Evolutionary conservation across 2,797 vertebrate genomes (phyloP).

Genomic region (Dryobates pubescens): DNA sequence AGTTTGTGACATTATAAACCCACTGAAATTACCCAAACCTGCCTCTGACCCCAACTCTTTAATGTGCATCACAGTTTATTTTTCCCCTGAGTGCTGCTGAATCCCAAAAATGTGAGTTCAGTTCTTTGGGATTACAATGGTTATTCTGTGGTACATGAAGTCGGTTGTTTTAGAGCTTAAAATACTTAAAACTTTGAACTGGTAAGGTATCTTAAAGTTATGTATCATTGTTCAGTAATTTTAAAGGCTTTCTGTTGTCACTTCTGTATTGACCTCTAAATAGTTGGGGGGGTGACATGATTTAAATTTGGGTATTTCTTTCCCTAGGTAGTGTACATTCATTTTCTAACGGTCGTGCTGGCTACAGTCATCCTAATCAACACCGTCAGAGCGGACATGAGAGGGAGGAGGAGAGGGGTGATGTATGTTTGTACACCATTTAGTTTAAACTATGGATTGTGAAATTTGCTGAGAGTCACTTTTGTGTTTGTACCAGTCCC

Average conservation of each 20-base stretch:
- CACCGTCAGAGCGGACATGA: constrained; percentile 88
- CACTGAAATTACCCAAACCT: neutral
- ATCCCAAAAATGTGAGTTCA: neutral
- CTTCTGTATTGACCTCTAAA: neutral
- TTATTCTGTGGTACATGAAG: neutral
- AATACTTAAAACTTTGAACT: neutral
- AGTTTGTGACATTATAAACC: neutral
- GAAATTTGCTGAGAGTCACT: neutral
- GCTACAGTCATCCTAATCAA: constrained; percentile 88
- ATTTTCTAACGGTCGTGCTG: constrained; percentile 90
- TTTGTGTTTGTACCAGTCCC: neutral
- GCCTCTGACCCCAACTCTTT: neutral
- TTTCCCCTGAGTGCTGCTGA: neutral
- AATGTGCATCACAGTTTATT: neutral
- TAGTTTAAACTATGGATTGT: neutral
- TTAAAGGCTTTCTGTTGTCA: neutral
- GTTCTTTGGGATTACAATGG: neutral
- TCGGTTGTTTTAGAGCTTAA: neutral
- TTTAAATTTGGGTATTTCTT: constrained; percentile 49
- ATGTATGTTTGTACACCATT: constrained; percentile 82
- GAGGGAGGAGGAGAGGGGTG: constrained; percentile 92
- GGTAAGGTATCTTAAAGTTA: neutral
- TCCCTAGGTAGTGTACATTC: constrained; percentile 87
- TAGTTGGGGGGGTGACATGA: neutral
- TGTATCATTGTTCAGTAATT: neutral